A percentile compares a stretch with the other conserved stretches of the same genome.
Evolutionary conservation across 2,888 invertebrate genomes (phyloP).

Genomic region (Spicauda simplicius): DNA sequence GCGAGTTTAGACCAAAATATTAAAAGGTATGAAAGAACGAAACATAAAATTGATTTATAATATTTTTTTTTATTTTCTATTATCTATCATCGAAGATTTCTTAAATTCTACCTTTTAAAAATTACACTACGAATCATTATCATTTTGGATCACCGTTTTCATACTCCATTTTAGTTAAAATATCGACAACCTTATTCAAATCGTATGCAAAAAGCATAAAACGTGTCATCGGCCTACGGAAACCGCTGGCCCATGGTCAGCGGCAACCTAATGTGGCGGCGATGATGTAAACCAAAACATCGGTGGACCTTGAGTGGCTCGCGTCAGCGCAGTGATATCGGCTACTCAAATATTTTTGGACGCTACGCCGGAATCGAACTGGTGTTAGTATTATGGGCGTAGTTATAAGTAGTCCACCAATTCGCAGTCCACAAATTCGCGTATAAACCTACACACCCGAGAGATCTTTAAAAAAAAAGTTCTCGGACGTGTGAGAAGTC

Average conservation of each 20-base stretch:
- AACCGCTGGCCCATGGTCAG: slow-evolving; percentile 20
- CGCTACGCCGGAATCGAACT: slow-evolving; percentile 7
- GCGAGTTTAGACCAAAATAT: too few species aligned
- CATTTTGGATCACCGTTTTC: neutral
- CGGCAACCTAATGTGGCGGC: slow-evolving; percentile 39
- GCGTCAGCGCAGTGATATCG: slow-evolving; percentile 44
- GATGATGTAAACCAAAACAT: slow-evolving; percentile 63
- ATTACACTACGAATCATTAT: too few species aligned
- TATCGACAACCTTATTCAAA: neutral
- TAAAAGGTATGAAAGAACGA: too few species aligned
- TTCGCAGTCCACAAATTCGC: too few species aligned
- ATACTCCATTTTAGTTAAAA: neutral
- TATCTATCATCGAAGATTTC: too few species aligned
- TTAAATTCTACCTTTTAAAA: too few species aligned
- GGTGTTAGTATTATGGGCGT: neutral
- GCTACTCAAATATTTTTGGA: slow-evolving; percentile 34
- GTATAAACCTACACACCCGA: too few species aligned
- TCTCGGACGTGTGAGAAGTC: too few species aligned
- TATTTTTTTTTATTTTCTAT: too few species aligned
- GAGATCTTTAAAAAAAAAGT: too few species aligned
- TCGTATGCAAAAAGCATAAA: slow-evolving; percentile 4
- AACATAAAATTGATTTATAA: too few species aligned
- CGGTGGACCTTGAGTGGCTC: slow-evolving; percentile 59
- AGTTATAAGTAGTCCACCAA: too few species aligned
- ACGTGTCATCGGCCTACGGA: slow-evolving; percentile 19